Evolutionary conservation across 2,888 invertebrate genomes (phyloP).

Genomic region (Drosophila kanekoi): DNA sequence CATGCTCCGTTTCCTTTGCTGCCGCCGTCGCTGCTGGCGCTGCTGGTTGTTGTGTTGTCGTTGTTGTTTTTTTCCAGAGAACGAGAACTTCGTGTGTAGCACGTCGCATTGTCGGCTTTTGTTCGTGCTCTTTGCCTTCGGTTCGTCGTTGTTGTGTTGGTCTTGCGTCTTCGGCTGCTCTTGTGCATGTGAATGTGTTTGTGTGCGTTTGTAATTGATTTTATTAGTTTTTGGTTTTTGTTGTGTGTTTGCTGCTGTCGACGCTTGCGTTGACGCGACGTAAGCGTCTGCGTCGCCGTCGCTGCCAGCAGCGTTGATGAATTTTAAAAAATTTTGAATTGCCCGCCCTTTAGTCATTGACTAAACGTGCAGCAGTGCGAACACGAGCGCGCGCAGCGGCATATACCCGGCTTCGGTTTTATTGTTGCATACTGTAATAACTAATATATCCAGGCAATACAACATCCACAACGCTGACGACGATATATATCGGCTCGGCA

Average conservation of each 20-base stretch:
- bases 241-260: conserved; percentile 75
- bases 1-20: conserved; percentile 66
- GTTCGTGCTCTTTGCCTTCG: conserved; percentile 58
- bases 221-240: conserved; percentile 83
- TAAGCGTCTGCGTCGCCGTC: conserved; percentile 32
- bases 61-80: conserved; percentile 40
- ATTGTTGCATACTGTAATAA: conserved; percentile 36
- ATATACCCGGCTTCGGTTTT: conserved; percentile 57
- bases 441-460: conserved; percentile 8
- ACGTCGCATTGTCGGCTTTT: conserved; percentile 57
- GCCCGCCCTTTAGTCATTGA: conserved; percentile 84
- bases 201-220: conserved; percentile 82
- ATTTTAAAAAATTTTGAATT: conserved; percentile 84
- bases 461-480: conserved; percentile 10
- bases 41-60: conserved; percentile 23
- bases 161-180: conserved; percentile 38
- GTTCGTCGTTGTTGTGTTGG: conserved; percentile 32
- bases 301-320: conserved; percentile 72
- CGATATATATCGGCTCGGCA: conserved; percentile 42
- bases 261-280: conserved; percentile 51
- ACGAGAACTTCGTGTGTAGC: conserved; percentile 58
- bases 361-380: conserved; percentile 83
- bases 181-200: conserved; percentile 57
- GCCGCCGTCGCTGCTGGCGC: conserved; percentile 23
- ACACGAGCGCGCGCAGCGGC: conserved; percentile 76